These are phyloP conservation scores for Rhyacichthys aspro DNA, from an alignment of 2,797 vertebrate genomes.

Conservation along the genomic window DNA sequence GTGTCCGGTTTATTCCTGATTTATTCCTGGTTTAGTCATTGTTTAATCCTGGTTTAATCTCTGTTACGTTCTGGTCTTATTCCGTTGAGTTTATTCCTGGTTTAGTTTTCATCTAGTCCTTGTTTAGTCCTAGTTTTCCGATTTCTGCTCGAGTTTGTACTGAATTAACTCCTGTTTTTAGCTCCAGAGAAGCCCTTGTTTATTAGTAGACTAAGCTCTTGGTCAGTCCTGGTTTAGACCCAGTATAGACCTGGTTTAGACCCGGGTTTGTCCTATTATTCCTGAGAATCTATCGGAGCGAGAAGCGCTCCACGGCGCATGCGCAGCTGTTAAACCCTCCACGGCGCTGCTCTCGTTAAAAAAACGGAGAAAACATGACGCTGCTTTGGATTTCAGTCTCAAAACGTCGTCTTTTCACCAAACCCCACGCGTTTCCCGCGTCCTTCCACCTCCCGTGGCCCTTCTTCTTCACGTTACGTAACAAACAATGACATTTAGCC, in stretches of 20 bases:
- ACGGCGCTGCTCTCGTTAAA: neutral
- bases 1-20: too few species aligned
- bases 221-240: neutral
- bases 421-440: neutral
- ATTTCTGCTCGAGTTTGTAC: too few species aligned
- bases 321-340: neutral
- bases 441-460: neutral
- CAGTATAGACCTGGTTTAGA: neutral
- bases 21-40: too few species aligned
- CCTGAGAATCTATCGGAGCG: neutral
- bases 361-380: conserved; percentile 2
- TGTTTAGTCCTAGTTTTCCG: too few species aligned
- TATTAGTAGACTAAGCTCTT: neutral
- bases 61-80: too few species aligned
- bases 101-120: too few species aligned
- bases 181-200: neutral
- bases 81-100: too few species aligned
- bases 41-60: too few species aligned
- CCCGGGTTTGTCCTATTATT: neutral
- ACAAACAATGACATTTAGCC: too few species aligned
- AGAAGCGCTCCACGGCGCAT: neutral
- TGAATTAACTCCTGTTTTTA: too few species aligned
- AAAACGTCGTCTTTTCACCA: neutral
- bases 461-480: too few species aligned
- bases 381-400: neutral